Percentiles rank a stretch among this genome's conserved stretches.
These are phyloP conservation scores for Drosophila burlai DNA, from an alignment of 1,140 invertebrate genomes.

Conservation along the genomic window DNA sequence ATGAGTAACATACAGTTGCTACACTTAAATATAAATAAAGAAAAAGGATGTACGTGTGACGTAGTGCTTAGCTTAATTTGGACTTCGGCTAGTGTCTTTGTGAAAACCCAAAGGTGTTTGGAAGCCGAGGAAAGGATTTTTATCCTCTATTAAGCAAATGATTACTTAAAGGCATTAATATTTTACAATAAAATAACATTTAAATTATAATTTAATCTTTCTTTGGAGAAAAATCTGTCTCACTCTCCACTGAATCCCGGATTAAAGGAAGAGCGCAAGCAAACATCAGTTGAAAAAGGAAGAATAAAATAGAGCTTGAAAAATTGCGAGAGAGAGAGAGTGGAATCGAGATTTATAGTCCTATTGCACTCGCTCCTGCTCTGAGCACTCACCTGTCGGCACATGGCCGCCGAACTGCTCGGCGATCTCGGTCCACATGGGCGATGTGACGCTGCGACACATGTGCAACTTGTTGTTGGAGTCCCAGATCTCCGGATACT, in stretches of 20 bases:
- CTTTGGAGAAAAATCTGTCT: background rate
- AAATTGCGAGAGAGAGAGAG: constrained; percentile 3
- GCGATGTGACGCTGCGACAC: constrained; percentile 82
- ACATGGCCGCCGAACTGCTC: constrained; percentile 83
- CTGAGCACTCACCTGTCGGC: constrained; percentile 70
- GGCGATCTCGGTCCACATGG: constrained; percentile 84
- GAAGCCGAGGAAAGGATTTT: no score
- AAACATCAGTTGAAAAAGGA: background rate
- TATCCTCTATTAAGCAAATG: no score
- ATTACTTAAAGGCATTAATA: no score
- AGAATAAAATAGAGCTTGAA: constrained; percentile 1
- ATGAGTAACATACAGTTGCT: background rate
- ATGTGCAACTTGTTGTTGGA: constrained; percentile 83
- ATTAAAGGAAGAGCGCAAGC: background rate
- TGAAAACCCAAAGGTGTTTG: no score
- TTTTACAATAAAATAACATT: no score
- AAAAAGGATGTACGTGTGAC: background rate
- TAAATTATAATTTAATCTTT: no score
- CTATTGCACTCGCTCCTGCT: constrained; percentile 22
- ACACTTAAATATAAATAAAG: background rate
- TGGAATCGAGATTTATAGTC: background rate
- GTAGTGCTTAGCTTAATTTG: background rate
- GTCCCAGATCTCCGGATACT: constrained; percentile 83
- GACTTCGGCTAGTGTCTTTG: background rate
- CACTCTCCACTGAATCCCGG: background rate